A percentile compares a stretch with the other conserved stretches of the same genome.
These are phyloP conservation scores for Poecilia picta DNA, from an alignment of 2,797 vertebrate genomes.

Conservation along the genomic window DNA sequence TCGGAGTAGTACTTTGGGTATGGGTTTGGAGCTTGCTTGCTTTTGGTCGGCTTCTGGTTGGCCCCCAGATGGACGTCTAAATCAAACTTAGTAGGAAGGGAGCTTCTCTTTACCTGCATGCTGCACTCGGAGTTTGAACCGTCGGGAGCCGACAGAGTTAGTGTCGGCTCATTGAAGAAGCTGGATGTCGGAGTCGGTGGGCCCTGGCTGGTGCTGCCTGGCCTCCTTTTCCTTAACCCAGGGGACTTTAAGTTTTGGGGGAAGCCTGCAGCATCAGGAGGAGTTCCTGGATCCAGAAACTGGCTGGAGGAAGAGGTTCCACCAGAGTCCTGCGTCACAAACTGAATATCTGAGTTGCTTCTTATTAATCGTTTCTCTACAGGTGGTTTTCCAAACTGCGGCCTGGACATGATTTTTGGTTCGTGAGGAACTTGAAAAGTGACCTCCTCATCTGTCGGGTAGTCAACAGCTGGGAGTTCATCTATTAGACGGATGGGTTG, in stretches of 20 bases:
- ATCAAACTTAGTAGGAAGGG: slow-evolving; percentile 26
- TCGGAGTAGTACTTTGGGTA: slow-evolving; percentile 50
- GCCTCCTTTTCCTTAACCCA: slow-evolving; percentile 60
- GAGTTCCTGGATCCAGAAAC: slow-evolving; percentile 37
- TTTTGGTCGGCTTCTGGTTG: slow-evolving; percentile 65
- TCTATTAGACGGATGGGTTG: slow-evolving; percentile 35
- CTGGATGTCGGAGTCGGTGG: slow-evolving; percentile 1
- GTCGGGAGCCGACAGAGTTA: slow-evolving; percentile 15
- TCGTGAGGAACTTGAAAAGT: slow-evolving; percentile 21
- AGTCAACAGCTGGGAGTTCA: slow-evolving; percentile 69
- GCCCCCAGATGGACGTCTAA: slow-evolving; percentile 60
- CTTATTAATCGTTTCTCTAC: slow-evolving; percentile 9
- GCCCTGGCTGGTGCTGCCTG: slow-evolving; percentile 35
- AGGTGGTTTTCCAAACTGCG: neutral
- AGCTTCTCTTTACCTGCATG: slow-evolving; percentile 42
- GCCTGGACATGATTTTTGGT: slow-evolving; percentile 4
- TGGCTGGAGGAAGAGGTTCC: slow-evolving; percentile 41
- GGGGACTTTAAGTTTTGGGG: slow-evolving; percentile 68
- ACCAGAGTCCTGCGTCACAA: slow-evolving; percentile 16
- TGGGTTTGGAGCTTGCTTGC: slow-evolving; percentile 49
- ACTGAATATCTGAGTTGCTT: slow-evolving; percentile 34
- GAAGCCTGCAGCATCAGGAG: slow-evolving; percentile 39
- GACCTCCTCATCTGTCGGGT: slow-evolving; percentile 45
- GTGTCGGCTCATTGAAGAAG: neutral
- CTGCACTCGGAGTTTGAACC: slow-evolving; percentile 57